Evolutionary conservation across 2,888 invertebrate genomes (phyloP), one percentile per base, ranked within the genome.

Genomic region (Eumacrocentrus americanus): DNA sequence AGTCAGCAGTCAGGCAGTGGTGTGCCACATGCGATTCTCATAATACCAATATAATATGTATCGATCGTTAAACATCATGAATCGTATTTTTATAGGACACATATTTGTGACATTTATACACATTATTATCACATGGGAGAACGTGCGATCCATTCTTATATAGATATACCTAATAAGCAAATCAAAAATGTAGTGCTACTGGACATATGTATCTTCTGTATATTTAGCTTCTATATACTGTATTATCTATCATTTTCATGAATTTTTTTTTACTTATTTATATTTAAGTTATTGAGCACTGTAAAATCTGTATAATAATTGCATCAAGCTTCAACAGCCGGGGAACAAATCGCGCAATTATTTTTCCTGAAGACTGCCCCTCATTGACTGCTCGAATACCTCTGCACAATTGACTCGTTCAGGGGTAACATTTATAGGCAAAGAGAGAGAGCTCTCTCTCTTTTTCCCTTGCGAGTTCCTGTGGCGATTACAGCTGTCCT

Each of bases 311-410:
- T n/a, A 37, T 4, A 37, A 14, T 9, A 37, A 37, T 37, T 37
- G 37, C 12, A 37, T 37, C 37, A 14, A 12, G 37, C 14, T 37
- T 38, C 20, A 22, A 61, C 60, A 62, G 48, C 63, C 54, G 56
- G 22, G 67, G 70, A 73, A 77, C 40, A 50, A 58, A 23, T 62
- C 60, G 68, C 69, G 70, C 74, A 78, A 79, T 79, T 79, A 79
- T 79, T 78, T 79, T 79, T 79, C 78, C 78, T 76, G 69, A 70
- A 77, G 77, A 78, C 63, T 73, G 78, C 74, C 46, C 54, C 44
- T 50, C 40, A 44, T 50, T 72, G 69, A 67, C 68, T 73, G 76
- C 74, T 72, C 68, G 72, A 73, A 71, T 77, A 77, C 74, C 72
- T 74, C 72, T 69, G 78, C 70, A 78, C 77, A 78, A 78, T 78